phyloP scores from a whole-genome alignment of 92 coral and sea anemone genomes.

The Zoanthus solanderi region DNA sequence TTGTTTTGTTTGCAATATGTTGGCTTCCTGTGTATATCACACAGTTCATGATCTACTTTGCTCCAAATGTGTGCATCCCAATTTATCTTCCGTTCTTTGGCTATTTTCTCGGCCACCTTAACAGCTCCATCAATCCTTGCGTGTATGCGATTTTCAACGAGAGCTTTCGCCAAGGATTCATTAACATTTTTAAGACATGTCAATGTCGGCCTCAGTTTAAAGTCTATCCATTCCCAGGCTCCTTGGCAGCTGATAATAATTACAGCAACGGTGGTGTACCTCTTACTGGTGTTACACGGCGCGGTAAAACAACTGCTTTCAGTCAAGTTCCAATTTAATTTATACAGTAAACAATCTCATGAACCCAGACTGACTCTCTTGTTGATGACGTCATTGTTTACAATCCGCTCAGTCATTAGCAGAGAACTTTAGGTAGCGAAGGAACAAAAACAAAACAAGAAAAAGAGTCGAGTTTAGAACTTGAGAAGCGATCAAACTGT shows the following conservation, averaged over 20 bases:
- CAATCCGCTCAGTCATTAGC: too few relatives aligned
- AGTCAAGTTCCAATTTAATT: background rate
- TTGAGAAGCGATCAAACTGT: too few relatives aligned
- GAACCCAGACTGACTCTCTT: too few relatives aligned
- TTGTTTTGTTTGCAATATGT: slow-evolving; percentile 78
- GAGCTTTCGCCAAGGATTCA: slow-evolving; percentile 78
- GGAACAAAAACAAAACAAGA: too few relatives aligned
- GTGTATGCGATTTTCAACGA: slow-evolving; percentile 81
- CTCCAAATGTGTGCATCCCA: slow-evolving; percentile 64
- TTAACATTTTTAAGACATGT: slow-evolving; percentile 62
- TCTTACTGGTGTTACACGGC: too few relatives aligned
- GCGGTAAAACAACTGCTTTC: background rate
- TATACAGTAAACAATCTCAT: too few relatives aligned
- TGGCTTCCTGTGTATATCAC: slow-evolving; percentile 80
- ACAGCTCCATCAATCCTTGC: slow-evolving; percentile 86
- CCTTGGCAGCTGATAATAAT: slow-evolving; percentile 61
- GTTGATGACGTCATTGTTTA: too few relatives aligned
- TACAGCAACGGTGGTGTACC: background rate
- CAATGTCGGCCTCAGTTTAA: slow-evolving; percentile 47
- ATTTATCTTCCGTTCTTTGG: slow-evolving; percentile 53
- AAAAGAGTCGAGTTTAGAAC: too few relatives aligned
- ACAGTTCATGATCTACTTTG: slow-evolving; percentile 73
- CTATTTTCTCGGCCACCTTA: slow-evolving; percentile 76
- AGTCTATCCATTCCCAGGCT: background rate
- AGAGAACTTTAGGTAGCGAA: too few relatives aligned